Conservation (phyloP, 2,888 invertebrate genomes). For the Tipula lateralis region DNA sequence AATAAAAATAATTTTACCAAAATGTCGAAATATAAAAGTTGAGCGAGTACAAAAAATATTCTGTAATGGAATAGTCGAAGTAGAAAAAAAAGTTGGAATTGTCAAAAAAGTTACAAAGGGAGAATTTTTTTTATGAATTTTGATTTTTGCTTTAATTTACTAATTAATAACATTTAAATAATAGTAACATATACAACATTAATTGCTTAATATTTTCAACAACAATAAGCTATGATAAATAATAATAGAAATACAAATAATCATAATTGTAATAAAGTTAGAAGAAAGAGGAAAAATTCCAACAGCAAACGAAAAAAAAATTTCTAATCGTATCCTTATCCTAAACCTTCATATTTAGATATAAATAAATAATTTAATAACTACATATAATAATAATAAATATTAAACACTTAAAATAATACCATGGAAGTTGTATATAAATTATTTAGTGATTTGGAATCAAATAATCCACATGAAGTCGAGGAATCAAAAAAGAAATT, state of each 20-base stretch:
- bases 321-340: neutral
- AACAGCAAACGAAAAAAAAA: neutral
- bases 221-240: neutral
- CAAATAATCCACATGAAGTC: slow-evolving; percentile 60
- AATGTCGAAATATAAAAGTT: neutral
- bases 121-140: neutral
- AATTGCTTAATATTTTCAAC: neutral
- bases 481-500: slow-evolving; percentile 65
- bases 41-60: neutral
- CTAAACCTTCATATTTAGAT: neutral
- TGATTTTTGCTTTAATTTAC: neutral
- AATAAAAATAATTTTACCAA: neutral
- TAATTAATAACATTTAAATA: neutral
- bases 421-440: slow-evolving; percentile 49
- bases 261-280: neutral
- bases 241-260: slow-evolving; percentile 4
- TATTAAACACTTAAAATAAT: neutral
- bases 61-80: neutral
- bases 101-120: neutral
- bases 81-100: neutral
- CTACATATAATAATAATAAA: neutral
- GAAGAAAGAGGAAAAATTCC: neutral
- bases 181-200: neutral
- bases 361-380: neutral
- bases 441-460: slow-evolving; percentile 63